Evolutionary conservation across 2,797 vertebrate species (phyloP).

Genomic region (Micromesistius poutassou): DNA sequence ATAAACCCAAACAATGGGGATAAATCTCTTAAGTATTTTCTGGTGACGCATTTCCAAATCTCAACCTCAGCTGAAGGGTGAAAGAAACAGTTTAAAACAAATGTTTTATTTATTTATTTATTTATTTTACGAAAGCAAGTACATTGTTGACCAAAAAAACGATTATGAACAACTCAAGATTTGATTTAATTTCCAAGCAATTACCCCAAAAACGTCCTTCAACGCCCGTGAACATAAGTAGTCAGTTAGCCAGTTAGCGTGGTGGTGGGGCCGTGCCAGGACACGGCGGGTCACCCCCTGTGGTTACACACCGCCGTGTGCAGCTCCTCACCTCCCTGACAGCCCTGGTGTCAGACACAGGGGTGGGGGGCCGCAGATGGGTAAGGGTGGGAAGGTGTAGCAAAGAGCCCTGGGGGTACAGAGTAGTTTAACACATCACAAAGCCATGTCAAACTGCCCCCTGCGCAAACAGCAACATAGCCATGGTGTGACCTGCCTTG

Average conservation of each 20-base stretch:
- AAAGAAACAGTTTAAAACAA: not conserved
- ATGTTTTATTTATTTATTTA: not conserved
- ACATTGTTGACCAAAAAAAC: not conserved
- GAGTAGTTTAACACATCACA: constrained; percentile 2
- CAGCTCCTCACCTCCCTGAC: not conserved
- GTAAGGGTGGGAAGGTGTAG: not conserved
- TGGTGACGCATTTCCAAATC: not conserved
- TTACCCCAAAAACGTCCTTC: not conserved
- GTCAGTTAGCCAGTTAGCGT: not conserved
- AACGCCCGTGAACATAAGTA: not conserved
- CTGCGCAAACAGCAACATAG: not conserved
- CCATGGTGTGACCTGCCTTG: not conserved
- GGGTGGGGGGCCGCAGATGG: not conserved
- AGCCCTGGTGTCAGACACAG: not conserved
- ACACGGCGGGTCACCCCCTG: not conserved
- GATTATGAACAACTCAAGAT: not conserved
- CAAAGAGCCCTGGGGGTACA: not conserved
- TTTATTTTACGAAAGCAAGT: not conserved
- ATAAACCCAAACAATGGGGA: not conserved
- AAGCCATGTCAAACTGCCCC: not conserved
- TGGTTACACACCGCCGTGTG: not conserved
- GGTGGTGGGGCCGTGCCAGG: no score
- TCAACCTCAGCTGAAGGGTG: not conserved
- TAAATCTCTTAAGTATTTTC: not conserved
- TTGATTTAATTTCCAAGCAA: not conserved